Base-by-base conservation (phyloP, 2,888 invertebrate species). In the Agriotes lineatus region DNA sequence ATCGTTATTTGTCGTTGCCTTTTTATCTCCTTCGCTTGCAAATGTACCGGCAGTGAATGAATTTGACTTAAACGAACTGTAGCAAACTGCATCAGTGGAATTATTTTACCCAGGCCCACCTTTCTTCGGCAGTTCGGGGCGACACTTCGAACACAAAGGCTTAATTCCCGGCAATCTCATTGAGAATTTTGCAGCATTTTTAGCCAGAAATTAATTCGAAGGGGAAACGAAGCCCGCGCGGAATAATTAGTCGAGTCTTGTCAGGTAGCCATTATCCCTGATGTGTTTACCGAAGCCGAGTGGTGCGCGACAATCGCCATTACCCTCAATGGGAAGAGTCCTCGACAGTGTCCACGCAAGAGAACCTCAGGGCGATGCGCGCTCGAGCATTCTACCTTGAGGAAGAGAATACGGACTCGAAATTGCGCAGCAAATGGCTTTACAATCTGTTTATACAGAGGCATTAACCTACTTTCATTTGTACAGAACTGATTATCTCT, bases 341-440 rank as follows among this genome's bases (percentile, higher is more conserved):
- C 73, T 75, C 69, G 60, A 69, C 12, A 19, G 12, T 58, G 70
- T 72, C 72, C 71, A 71, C 69, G 70, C 69, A 70, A 64, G 22
- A 45, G 39, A 70, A 70, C 73, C 72, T 70, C 59, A 58, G 69
- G 72, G 71, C 69, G 67, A 74, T 70, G 69, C 69, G 69, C 71
- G 72, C 71, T 70, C 64, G 56, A 73, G 72, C 73, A 68, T 74
- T 62, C 66, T 67, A 69, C 63, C 73, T 70, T 70, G 63, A 71
- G 61, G 56, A 66, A 74, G 70, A 73, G 72, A 73, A 73, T 72
- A 64, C 72, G 71, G 71, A 72, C 70, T 71, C 70, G 69, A 73
- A 75, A 73, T 71, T 72, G 74, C 73, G 71, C 72, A 60, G 74
- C 60, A 74, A 74, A 74, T 74, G 70, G 73, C 74, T 73, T 74